phyloP scores from a whole-genome alignment of 2,888 invertebrate genomes.

The Resseliella maxima region DNA sequence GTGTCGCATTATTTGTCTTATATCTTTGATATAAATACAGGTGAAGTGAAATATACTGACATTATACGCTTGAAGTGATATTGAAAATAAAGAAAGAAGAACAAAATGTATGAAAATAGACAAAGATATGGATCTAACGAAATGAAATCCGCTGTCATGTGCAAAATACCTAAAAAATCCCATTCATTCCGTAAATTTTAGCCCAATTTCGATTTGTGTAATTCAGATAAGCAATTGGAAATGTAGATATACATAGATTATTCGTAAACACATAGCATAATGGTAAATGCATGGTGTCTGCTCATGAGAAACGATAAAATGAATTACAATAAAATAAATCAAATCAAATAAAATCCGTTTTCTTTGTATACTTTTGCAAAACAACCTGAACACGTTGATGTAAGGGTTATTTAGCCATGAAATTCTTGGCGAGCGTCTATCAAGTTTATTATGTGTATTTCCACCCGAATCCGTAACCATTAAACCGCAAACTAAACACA shows the following conservation, averaged over 20 bases:
- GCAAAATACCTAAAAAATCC: not conserved
- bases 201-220: too few species aligned
- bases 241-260: too few species aligned
- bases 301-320: not conserved
- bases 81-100: not conserved
- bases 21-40: not conserved
- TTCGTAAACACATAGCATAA: too few species aligned
- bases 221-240: too few species aligned
- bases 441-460: not conserved
- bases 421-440: not conserved
- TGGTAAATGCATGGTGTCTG: not conserved
- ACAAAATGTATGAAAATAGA: too few species aligned
- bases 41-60: not conserved
- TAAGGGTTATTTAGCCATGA: too few species aligned
- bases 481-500: not conserved
- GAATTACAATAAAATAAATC: conserved; percentile 11
- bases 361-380: not conserved
- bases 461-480: not conserved
- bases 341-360: not conserved
- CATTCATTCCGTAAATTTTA: too few species aligned
- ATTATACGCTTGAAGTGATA: not conserved
- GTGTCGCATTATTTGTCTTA: not conserved
- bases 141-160: not conserved
- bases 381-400: too few species aligned
- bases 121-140: not conserved